Conservation (phyloP, 1,140 invertebrate genomes). For the Rhopalosiphum padi region DNA sequence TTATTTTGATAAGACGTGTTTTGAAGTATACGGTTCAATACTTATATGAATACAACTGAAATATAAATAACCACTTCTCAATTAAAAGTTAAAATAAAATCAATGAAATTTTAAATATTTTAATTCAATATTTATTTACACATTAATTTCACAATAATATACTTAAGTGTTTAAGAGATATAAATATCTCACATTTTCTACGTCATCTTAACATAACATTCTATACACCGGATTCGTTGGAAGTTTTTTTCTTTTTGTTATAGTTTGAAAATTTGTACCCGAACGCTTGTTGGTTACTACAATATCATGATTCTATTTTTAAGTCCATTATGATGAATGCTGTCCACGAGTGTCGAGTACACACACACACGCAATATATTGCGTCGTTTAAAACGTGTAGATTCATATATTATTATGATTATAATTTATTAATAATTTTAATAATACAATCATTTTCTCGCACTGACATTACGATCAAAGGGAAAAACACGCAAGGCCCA, state of each 20-base stretch:
- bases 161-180: not conserved
- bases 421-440: not conserved
- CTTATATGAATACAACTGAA: not conserved
- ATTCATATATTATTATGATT: too few relatives aligned
- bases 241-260: not conserved
- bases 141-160: not conserved
- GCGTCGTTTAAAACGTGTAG: not conserved
- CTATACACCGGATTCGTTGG: not conserved
- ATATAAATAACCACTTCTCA: not conserved
- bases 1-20: not conserved
- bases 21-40: not conserved
- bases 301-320: not conserved
- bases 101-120: not conserved
- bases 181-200: not conserved
- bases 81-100: not conserved
- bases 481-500: not conserved
- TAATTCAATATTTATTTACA: not conserved
- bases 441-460: not conserved
- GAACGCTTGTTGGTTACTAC: not conserved
- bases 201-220: not conserved
- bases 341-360: not conserved
- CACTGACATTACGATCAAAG: not conserved
- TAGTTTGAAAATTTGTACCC: not conserved
- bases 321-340: not conserved
- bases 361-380: not conserved